Evolutionary conservation across 2,797 vertebrate genomes (phyloP).

Genomic region (Galago senegalensis): DNA sequence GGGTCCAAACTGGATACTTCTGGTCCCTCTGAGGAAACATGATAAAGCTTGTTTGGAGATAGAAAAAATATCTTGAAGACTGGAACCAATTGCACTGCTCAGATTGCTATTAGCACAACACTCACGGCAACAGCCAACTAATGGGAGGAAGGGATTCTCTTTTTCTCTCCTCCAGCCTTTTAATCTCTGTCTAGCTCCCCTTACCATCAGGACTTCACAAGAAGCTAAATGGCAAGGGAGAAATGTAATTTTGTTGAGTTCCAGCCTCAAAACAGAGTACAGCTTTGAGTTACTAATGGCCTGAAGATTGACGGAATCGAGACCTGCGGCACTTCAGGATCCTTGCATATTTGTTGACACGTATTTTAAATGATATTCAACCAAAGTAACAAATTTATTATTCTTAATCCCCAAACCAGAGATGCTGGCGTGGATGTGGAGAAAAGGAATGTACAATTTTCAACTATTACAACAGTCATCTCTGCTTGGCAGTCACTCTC

Average conservation of each 20-base stretch:
- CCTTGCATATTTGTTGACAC: neutral
- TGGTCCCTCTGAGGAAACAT: neutral
- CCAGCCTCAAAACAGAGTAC: neutral
- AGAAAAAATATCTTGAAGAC: neutral
- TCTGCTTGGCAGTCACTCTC: conserved; percentile 12
- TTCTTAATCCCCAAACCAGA: neutral
- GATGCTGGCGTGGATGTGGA: no score
- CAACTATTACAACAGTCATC: neutral
- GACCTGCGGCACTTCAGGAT: neutral
- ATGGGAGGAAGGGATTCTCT: neutral
- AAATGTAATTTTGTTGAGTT: neutral
- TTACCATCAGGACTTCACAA: neutral
- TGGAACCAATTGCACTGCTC: neutral
- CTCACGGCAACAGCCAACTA: neutral
- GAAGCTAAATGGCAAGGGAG: neutral
- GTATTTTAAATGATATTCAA: neutral
- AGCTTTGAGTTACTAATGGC: neutral
- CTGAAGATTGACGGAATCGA: neutral
- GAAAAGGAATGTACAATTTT: neutral
- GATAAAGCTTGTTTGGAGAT: neutral
- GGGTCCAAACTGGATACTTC: neutral
- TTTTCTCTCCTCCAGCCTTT: neutral
- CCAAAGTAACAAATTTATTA: neutral
- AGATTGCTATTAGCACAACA: neutral
- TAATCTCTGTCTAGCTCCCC: neutral